Evolutionary conservation across 2,797 vertebrate genomes (phyloP).

Genomic region (Pantherophis alleghaniensis): DNA sequence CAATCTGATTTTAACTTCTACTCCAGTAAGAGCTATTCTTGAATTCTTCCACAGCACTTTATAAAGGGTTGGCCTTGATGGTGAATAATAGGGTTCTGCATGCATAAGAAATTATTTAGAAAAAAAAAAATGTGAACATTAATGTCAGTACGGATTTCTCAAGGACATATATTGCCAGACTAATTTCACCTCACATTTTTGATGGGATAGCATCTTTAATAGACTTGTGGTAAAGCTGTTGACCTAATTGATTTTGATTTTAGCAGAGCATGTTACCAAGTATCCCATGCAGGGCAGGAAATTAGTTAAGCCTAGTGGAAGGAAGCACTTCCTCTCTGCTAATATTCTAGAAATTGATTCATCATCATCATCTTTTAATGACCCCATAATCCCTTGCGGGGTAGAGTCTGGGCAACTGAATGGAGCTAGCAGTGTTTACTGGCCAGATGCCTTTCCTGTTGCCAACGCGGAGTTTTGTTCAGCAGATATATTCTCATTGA

Average conservation of each 20-base stretch:
- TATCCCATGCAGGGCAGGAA: neutral
- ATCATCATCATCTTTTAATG: too few species aligned
- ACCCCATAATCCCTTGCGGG: too few species aligned
- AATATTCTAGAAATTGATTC: neutral
- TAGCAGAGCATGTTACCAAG: neutral
- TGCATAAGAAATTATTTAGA: neutral
- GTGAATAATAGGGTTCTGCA: neutral
- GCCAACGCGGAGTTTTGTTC: too few species aligned
- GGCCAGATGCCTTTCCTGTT: too few species aligned
- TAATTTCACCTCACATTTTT: neutral
- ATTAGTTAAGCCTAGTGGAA: neutral
- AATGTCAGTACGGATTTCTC: neutral
- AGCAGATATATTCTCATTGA: too few species aligned
- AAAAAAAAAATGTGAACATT: neutral
- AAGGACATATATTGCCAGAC: neutral
- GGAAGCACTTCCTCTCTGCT: neutral
- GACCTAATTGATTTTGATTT: neutral
- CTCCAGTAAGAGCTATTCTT: neutral
- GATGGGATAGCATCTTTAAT: neutral
- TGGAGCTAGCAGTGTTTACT: too few species aligned
- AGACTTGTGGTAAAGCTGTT: neutral
- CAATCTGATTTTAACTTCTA: neutral
- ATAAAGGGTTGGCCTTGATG: neutral
- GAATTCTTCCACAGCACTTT: neutral
- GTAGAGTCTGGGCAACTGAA: too few species aligned